Evolutionary conservation across 2,113 vertebrate genomes (phyloP).

Genomic region (Tamias sibiricus): DNA sequence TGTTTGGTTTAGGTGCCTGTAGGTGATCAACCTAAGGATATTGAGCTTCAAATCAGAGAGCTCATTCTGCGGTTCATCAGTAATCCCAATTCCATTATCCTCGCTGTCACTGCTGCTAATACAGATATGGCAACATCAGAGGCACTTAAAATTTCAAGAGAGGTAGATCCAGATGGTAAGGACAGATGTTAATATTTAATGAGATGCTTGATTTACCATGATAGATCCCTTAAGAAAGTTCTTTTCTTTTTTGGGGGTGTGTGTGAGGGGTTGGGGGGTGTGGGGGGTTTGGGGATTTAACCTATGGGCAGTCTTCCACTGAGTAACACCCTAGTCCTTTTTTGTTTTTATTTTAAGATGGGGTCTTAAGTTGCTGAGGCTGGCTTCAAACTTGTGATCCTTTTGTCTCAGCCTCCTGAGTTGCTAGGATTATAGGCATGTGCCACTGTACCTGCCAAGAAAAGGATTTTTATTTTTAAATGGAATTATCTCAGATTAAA

Average conservation of each 20-base stretch:
- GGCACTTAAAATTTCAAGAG: conserved; percentile 97
- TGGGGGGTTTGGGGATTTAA: too few species aligned
- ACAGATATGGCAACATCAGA: conserved; percentile 99
- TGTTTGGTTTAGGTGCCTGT: conserved; percentile 92
- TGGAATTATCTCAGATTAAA: conserved; percentile 37
- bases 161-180: conserved; percentile 97
- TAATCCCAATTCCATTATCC: conserved; percentile 98
- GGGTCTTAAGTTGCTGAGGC: too few species aligned
- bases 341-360: too few species aligned
- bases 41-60: conserved; percentile 97
- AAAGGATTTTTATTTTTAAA: conserved; percentile 14
- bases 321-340: too few species aligned
- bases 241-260: neutral
- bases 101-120: conserved; percentile 98
- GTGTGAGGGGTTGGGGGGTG: too few species aligned
- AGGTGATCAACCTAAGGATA: conserved; percentile 98
- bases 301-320: too few species aligned
- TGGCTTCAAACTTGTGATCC: too few species aligned
- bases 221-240: conserved; percentile 41
- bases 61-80: conserved; percentile 96
- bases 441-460: too few species aligned
- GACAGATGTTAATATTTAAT: conserved; percentile 41
- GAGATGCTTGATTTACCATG: conserved; percentile 10
- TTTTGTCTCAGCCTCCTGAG: too few species aligned
- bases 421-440: too few species aligned